Percentiles rank a stretch among this genome's conserved stretches.
Conservation (phyloP, 2,888 invertebrate species). For the Synergus gifuensis region DNA sequence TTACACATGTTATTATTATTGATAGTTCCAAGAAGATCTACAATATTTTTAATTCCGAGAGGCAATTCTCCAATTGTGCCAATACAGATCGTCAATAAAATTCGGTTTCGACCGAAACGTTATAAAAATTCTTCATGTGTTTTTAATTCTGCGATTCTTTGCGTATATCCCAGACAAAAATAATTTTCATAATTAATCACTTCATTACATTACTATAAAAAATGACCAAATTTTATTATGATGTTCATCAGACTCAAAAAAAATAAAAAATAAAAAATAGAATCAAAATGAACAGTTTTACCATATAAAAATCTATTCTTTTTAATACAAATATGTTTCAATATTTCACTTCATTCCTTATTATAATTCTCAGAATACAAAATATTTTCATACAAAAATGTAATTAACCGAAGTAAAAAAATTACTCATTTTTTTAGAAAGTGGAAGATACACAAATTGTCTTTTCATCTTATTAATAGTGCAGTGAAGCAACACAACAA, state of each 20-base stretch:
- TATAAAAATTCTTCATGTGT: not conserved
- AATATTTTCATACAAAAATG: not conserved
- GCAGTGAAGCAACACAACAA: not conserved
- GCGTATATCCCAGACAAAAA: not conserved
- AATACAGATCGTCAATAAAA: slow-evolving; percentile 60
- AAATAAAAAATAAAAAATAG: no score
- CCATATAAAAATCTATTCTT: not conserved
- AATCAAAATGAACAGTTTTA: not conserved
- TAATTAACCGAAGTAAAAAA: not conserved
- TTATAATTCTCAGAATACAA: not conserved
- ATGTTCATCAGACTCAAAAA: no score
- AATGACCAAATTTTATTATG: no score
- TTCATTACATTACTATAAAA: no score
- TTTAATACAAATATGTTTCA: not conserved
- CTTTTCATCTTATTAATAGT: not conserved
- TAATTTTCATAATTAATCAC: no score
- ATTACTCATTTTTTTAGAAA: no score
- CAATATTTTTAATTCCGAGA: slow-evolving; percentile 73
- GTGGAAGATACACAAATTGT: not conserved
- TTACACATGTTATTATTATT: slow-evolving; percentile 45
- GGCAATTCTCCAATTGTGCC: slow-evolving; percentile 72
- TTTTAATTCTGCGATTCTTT: not conserved
- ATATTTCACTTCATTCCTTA: not conserved
- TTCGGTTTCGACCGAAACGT: slow-evolving; percentile 40
- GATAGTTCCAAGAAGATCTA: slow-evolving; percentile 54